Percentiles rank a stretch among this genome's conserved stretches.
These are phyloP conservation scores for Charina bottae DNA, from an alignment of 2,113 vertebrate genomes.

Conservation along the genomic window DNA sequence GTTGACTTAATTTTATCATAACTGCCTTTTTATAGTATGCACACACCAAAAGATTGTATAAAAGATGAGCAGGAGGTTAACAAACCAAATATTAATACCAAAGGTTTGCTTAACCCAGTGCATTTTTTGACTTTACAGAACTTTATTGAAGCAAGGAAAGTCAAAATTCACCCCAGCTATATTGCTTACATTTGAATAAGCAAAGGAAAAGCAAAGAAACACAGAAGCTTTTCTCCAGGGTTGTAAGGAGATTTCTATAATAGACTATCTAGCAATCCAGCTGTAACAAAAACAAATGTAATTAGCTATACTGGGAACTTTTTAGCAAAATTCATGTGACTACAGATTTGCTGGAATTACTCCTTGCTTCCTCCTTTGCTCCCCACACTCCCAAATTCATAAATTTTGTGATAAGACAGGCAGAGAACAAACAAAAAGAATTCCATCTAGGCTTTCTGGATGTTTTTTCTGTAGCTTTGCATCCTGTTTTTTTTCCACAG, in stretches of 20 bases:
- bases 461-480: not conserved
- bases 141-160: not conserved
- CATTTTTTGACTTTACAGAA: constrained; percentile 1
- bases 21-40: constrained; percentile 12
- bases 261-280: not conserved
- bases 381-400: not conserved
- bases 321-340: not conserved
- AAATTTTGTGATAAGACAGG: not conserved
- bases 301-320: not conserved
- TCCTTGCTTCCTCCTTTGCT: not conserved
- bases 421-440: not conserved
- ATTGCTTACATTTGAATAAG: not conserved
- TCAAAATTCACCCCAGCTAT: not conserved
- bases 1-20: constrained; percentile 26
- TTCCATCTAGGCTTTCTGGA: not conserved
- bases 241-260: not conserved
- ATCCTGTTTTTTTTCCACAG: not conserved
- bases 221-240: not conserved
- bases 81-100: not conserved
- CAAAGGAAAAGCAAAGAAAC: not conserved
- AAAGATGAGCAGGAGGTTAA: not conserved
- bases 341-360: not conserved
- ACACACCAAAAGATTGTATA: not conserved
- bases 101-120: not conserved
- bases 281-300: not conserved